Evolutionary conservation across 2,113 vertebrate genomes (phyloP), one percentile per base, ranked within the genome.

Genomic region (human (Homo sapiens)): DNA sequence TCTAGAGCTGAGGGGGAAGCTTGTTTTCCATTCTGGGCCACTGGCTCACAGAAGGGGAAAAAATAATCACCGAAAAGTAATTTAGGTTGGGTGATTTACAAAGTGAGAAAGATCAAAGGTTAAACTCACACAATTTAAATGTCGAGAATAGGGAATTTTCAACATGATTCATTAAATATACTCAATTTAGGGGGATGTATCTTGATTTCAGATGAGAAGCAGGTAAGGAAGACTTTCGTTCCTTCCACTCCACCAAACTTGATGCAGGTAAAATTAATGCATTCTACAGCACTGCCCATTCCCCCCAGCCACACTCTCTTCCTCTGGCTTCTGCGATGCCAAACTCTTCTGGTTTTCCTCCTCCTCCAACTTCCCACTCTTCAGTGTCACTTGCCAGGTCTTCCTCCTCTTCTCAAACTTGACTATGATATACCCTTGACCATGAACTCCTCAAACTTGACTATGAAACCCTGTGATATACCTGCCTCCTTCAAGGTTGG

Each of bases 71-170:
- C 27, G 0, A 64, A 93, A 90, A 75, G 81, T 93, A 92, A 95
- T 94, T 94, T 59, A 52, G 61, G 27, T 64, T 82, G 59, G 82
- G 50, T 86, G 90, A 45, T 93, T 97, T 96, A 86, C 94, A 72
- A 91, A 94, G 50, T 32, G 50, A 96, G 30, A 27, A 4, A 16
- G 73, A 79, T 79, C 94, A 95, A 88, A 97, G 88, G 97, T 94
- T 95, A 96, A 96, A 91, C 72, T 66, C 85, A 79, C 52, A 73
- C 25, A 52, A 94, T 93, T 95, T 90, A 89, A 90, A 75, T 89
- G 55, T 22, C 43, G 84, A 85, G n/a, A 92, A 90, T 45, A n/a
- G 72, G 50, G 66, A 61, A 79, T 96, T 82, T 90, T 61, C 75
- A 92, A 52, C 73, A 66, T 35, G 16, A 80, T 64, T 97, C 70